These are phyloP conservation scores for Paramormyrops hopkinsi DNA, from an alignment of 2,797 vertebrate species.

Conservation along the genomic window DNA sequence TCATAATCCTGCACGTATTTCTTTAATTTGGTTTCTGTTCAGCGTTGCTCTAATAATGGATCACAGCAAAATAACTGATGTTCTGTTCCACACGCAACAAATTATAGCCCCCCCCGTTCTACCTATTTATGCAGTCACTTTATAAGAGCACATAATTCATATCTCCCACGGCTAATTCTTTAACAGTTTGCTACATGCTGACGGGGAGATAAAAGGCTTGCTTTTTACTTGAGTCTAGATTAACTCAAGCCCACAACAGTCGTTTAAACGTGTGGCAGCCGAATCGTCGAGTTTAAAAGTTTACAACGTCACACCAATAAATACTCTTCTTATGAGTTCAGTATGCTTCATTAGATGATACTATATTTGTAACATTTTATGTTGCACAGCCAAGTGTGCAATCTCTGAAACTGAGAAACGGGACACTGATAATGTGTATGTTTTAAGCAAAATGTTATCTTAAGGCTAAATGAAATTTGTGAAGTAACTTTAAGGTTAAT, in stretches of 20 bases:
- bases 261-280: neutral
- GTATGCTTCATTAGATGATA: neutral
- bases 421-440: neutral
- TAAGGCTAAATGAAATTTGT: neutral
- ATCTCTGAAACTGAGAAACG: neutral
- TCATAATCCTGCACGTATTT: neutral
- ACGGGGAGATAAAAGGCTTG: neutral
- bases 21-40: neutral
- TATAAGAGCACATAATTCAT: neutral
- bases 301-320: neutral
- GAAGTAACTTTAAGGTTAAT: neutral
- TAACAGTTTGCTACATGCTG: conserved; percentile 1
- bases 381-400: neutral
- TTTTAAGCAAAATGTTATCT: neutral
- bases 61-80: neutral
- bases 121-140: neutral
- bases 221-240: neutral
- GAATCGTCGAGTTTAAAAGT: neutral
- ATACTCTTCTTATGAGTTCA: neutral
- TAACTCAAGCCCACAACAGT: neutral
- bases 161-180: neutral
- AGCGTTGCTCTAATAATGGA: neutral
- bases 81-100: neutral
- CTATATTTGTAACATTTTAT: neutral
- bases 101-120: neutral